Conservation (phyloP, 2,113 vertebrate species). For the Aepyceros melampus region DNA sequence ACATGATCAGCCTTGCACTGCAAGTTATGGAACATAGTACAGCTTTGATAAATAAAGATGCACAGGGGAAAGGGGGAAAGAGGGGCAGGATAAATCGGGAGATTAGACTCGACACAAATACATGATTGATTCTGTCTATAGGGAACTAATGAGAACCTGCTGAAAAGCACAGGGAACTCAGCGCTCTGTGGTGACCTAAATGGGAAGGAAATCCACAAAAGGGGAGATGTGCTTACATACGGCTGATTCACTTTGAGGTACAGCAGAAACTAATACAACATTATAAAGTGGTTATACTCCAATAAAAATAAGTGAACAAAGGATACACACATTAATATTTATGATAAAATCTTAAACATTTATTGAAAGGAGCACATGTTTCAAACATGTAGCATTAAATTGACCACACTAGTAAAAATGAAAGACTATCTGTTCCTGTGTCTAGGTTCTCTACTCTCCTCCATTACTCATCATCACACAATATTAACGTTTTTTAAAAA, state of each 20-base stretch:
- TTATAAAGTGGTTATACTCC: neutral
- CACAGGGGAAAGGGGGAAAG: neutral
- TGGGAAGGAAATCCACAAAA: neutral
- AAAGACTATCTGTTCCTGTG: neutral
- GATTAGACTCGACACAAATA: neutral
- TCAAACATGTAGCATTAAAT: neutral
- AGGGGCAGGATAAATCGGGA: neutral
- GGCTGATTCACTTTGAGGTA: neutral
- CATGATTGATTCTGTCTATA: fast-evolving
- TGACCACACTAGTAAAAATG: neutral
- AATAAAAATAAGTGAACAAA: neutral
- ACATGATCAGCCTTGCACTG: neutral
- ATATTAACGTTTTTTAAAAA: neutral
- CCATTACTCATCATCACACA: neutral
- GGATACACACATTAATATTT: neutral
- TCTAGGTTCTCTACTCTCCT: neutral
- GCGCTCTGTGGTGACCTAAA: neutral
- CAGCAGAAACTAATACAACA: neutral
- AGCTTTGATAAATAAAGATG: neutral
- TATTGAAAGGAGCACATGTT: neutral
- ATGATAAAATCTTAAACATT: neutral
- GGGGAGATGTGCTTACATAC: fast-evolving
- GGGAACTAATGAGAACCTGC: neutral
- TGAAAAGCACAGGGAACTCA: neutral
- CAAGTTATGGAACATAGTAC: neutral